Evolutionary conservation across 2,113 vertebrate species (phyloP).

Genomic region (Diadophis punctatus): DNA sequence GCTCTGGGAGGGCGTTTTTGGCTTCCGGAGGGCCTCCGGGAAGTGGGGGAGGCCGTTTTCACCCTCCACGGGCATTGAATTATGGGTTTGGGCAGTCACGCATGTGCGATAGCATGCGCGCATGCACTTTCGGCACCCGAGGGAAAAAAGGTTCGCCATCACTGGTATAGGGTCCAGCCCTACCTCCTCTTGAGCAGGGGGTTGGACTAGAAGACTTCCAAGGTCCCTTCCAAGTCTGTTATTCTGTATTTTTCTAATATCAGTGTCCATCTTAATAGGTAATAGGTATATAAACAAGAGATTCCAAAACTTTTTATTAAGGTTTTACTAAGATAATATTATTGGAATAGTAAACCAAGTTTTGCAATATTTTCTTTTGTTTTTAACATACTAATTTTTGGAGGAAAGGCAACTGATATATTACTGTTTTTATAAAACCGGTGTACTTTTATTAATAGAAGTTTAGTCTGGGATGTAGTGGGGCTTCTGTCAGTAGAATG

Average conservation of each 20-base stretch:
- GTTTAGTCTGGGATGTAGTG: background rate
- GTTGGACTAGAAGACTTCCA: no score
- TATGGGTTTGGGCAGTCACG: no score
- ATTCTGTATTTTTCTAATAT: background rate
- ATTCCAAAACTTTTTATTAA: background rate
- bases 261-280: background rate
- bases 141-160: no score
- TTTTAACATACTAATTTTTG: background rate
- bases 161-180: no score
- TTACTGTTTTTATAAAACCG: background rate
- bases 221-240: no score
- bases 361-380: background rate
- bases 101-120: no score
- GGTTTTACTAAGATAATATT: background rate
- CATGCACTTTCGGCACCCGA: no score
- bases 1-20: no score
- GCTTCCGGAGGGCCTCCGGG: no score
- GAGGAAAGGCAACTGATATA: background rate
- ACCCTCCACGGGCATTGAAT: no score
- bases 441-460: background rate
- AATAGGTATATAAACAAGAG: background rate
- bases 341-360: background rate
- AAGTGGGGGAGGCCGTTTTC: no score
- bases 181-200: no score
- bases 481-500: background rate